Evolutionary conservation across 2,888 invertebrate genomes (phyloP).

Genomic region (Platycheirus rosarum): DNA sequence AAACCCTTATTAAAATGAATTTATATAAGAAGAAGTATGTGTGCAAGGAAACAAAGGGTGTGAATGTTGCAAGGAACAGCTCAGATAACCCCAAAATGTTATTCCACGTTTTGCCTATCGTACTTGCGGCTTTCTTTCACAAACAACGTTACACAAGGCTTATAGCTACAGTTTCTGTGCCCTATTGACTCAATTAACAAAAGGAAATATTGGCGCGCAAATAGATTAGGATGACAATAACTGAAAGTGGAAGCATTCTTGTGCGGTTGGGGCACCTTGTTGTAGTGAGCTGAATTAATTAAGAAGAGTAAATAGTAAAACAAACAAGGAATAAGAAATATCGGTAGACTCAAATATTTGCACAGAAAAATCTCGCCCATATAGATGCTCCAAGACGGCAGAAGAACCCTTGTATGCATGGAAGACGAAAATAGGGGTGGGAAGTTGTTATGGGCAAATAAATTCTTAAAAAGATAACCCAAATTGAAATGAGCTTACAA

Average conservation of each 20-base stretch:
- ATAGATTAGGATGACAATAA: conserved; percentile 29
- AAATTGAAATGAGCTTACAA: not conserved
- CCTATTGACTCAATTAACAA: conserved; percentile 29
- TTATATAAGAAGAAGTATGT: too few relatives aligned
- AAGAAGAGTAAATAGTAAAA: not conserved
- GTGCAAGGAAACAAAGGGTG: too few relatives aligned
- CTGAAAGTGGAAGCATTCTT: not conserved
- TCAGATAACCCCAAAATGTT: not conserved
- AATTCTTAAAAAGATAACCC: not conserved
- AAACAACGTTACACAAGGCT: conserved; percentile 10
- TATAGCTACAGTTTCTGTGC: not conserved
- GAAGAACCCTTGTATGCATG: not conserved
- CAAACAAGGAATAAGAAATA: not conserved
- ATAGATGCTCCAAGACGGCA: not conserved
- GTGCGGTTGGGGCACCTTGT: not conserved
- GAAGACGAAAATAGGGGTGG: not conserved
- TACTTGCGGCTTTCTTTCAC: conserved; percentile 2
- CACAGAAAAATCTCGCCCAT: not conserved
- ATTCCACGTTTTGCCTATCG: conserved; percentile 6
- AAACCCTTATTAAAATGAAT: too few relatives aligned
- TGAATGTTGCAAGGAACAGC: not conserved
- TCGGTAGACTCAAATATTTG: not conserved
- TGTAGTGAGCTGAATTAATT: conserved; percentile 9
- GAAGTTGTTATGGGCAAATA: not conserved
- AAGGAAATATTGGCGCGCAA: conserved; percentile 13